These are phyloP conservation scores for Prochilodus magdalenae DNA, from an alignment of 2,113 vertebrate species.

Conservation along the genomic window DNA sequence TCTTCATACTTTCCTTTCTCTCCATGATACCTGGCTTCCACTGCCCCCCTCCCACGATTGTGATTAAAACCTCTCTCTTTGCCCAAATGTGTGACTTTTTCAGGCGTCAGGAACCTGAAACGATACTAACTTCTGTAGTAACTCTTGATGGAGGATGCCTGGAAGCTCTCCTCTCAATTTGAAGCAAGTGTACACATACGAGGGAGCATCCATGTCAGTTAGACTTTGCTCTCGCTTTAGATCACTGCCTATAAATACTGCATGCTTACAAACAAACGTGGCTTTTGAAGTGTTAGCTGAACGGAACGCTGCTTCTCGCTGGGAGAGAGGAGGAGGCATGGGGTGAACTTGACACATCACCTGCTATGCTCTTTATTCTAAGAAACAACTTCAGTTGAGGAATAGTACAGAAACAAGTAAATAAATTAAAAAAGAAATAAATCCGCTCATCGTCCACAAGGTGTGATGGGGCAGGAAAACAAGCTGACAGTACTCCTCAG, in stretches of 20 bases:
- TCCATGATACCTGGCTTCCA: no score
- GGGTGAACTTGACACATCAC: neutral
- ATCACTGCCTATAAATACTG: constrained; percentile 26
- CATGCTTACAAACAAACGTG: constrained; percentile 33
- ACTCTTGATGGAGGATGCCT: neutral
- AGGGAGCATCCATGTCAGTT: neutral
- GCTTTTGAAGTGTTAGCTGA: constrained; percentile 20
- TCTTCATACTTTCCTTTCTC: neutral
- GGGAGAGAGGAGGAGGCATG: neutral
- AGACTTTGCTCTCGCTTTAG: neutral
- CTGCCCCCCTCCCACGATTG: neutral
- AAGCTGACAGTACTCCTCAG: constrained; percentile 12
- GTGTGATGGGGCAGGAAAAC: constrained; percentile 4
- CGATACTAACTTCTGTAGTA: neutral
- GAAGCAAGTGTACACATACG: neutral
- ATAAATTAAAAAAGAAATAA: neutral
- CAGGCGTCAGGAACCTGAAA: neutral
- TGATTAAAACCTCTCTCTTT: neutral
- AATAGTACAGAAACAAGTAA: neutral
- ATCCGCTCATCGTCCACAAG: constrained; percentile 3
- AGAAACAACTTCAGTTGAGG: neutral
- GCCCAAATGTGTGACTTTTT: neutral
- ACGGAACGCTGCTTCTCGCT: neutral
- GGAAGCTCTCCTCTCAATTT: neutral
- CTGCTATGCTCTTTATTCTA: constrained; percentile 1